phyloP scores from a whole-genome alignment of 2,888 invertebrate genomes.

The Platynereis dumerilii region DNA sequence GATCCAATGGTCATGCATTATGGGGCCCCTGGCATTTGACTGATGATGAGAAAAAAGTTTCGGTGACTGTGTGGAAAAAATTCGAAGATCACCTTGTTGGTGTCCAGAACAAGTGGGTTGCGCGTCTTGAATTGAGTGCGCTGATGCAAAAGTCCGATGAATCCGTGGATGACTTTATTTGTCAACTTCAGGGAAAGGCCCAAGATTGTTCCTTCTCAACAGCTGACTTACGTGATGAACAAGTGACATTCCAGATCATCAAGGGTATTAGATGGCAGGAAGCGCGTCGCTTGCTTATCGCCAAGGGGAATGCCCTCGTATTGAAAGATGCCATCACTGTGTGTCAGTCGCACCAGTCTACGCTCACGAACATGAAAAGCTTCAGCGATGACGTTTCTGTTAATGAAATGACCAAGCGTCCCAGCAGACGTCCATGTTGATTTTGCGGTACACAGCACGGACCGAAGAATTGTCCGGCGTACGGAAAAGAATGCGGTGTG shows the following conservation, averaged over 20 bases:
- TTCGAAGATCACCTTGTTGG: conserved; percentile 1
- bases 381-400: background rate
- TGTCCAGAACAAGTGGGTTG: background rate
- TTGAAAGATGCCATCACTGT: background rate
- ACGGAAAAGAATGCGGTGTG: background rate
- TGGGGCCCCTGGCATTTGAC: background rate
- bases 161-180: conserved; percentile 1
- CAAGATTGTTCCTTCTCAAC: background rate
- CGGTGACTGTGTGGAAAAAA: background rate
- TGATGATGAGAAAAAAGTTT: background rate
- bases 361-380: background rate
- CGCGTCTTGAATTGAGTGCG: background rate
- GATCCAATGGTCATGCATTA: background rate
- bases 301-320: background rate
- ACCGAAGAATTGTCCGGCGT: background rate
- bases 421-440: no score
- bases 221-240: background rate
- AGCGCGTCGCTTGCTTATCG: background rate
- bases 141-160: background rate
- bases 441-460: background rate
- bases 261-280: background rate
- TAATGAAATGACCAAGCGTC: no score
- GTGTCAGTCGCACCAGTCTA: background rate
- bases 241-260: background rate
- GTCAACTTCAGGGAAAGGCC: background rate